Evolutionary conservation across 2,113 vertebrate genomes (phyloP).

Genomic region (Nyctereutes procyonoides): DNA sequence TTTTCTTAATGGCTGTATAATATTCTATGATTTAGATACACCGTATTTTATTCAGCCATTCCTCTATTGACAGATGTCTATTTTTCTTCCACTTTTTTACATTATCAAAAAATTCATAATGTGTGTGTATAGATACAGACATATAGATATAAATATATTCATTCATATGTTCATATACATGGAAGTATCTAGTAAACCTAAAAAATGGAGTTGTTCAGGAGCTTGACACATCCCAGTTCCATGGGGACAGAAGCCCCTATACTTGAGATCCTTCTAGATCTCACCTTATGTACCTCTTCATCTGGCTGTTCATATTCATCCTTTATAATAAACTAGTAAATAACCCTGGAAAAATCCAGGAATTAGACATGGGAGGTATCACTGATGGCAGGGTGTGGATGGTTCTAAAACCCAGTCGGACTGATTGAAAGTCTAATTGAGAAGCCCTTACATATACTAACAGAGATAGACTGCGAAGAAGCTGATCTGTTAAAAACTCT

Average conservation of each 20-base stretch:
- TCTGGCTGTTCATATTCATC: not conserved
- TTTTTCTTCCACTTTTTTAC: not conserved
- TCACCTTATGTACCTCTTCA: not conserved
- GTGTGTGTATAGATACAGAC: accelerated
- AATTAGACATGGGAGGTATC: not conserved
- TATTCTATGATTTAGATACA: conserved; percentile 18
- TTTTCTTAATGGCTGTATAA: not conserved
- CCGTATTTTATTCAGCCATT: not conserved
- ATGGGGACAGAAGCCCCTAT: not conserved
- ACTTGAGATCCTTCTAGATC: not conserved
- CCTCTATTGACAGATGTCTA: not conserved
- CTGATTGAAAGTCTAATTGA: not conserved
- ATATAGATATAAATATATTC: not conserved
- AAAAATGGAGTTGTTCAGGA: not conserved
- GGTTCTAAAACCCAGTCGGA: not conserved
- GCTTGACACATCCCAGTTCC: not conserved
- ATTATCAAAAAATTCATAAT: not conserved
- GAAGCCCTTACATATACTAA: not conserved
- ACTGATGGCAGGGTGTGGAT: not conserved
- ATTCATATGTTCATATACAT: not conserved
- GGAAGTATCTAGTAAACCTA: not conserved
- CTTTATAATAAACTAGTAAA: not conserved
- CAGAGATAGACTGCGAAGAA: not conserved
- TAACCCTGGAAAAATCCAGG: not conserved
- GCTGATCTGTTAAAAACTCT: not conserved